Evolutionary conservation across 2,797 vertebrate genomes (phyloP), one percentile per base, ranked within the genome.

Genomic region (Trematomus bernacchii): DNA sequence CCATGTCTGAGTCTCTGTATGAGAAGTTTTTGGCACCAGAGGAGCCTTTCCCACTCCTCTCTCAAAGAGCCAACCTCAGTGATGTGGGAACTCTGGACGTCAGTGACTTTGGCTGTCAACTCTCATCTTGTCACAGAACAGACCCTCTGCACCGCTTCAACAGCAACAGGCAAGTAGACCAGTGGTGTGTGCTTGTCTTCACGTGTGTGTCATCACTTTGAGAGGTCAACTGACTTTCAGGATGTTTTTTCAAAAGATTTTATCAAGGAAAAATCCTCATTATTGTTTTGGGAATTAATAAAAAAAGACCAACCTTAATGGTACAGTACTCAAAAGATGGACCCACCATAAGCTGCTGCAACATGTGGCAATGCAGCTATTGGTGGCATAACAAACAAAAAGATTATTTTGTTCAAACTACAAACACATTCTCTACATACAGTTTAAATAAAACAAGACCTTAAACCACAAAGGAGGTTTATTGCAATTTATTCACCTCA

Each of bases 11-110:
- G 48, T 95, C 96, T 89, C 93, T 96, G 66, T 97, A 97, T 52
- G 96, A 98, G 95, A 99, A 99, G 94, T 99, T 99, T 91, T 89
- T 99, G 87, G 94, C 98, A 51, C 98, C 98, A 0, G 97, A 99
- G 90, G 97, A 98, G 62, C 97, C 98, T 3, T 98, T 96, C 80
- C 97, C 97, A 37, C 92, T 97, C 76, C 95, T 98, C 68, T 96
- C 96, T 57, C 96, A 97, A 76, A 95, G 96, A 33, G 93, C 96
- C 83, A 97, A 96, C 91, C 94, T 96, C 83, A 97, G 97, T 71
- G 98, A 99, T 79, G 96, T 97, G 66, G 97, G 96, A 60, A 97
- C 96, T 11, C 87, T 98, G 90, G 97, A 99, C 54, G 96, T 97
- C 85, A 99, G 97, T 85, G 98, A 99, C 90, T 99, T 99, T 77